Evolutionary conservation across 2,797 vertebrate species (phyloP).

Genomic region (Poecile montanus): DNA sequence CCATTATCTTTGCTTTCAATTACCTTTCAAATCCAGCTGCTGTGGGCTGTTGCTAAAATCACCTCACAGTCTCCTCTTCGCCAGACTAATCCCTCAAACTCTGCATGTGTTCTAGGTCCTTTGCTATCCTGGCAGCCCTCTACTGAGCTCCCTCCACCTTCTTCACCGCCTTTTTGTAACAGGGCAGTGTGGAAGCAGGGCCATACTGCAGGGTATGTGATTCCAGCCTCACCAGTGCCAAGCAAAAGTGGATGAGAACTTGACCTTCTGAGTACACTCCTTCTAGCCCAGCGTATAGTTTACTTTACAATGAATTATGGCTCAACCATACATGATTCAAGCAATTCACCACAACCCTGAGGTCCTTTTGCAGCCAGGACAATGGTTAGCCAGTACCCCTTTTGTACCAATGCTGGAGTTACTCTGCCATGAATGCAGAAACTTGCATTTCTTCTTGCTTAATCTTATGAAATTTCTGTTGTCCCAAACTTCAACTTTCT

Average conservation of each 20-base stretch:
- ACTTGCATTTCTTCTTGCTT: background rate
- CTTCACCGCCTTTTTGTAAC: background rate
- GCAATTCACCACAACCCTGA: background rate
- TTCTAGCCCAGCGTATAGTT: background rate
- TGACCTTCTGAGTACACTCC: background rate
- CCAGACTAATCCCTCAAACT: background rate
- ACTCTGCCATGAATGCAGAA: background rate
- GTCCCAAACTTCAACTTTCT: conserved; percentile 5
- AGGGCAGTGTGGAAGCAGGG: accelerated
- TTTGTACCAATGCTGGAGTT: background rate
- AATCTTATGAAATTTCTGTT: background rate
- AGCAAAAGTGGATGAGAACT: background rate
- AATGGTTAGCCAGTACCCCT: background rate
- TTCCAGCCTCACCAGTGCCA: background rate
- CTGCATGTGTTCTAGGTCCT: background rate
- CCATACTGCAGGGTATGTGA: background rate
- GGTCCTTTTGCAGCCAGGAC: background rate
- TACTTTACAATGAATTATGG: background rate
- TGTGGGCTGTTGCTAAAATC: background rate
- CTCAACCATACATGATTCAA: background rate
- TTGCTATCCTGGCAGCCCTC: background rate
- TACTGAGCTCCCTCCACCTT: background rate
- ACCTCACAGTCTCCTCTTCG: background rate
- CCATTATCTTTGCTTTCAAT: accelerated
- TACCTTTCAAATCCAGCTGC: background rate